phyloP scores from a whole-genome alignment of 2,113 vertebrate species.

The Canis aureus region DNA sequence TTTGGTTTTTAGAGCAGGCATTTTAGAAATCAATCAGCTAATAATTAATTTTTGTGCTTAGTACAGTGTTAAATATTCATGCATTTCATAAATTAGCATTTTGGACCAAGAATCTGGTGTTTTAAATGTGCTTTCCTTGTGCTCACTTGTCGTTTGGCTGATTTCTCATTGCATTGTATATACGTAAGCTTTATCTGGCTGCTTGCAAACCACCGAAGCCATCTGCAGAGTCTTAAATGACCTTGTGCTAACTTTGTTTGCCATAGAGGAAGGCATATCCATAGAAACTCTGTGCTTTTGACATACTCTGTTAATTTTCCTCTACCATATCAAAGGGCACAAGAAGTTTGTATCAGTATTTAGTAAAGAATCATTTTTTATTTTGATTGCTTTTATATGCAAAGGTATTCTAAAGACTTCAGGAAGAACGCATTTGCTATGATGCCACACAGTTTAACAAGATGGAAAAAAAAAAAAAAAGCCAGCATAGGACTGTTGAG shows the following conservation, averaged over 20 bases:
- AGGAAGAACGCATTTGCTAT: background rate
- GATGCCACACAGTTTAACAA: conserved; percentile 16
- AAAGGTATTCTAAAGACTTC: conserved; percentile 21
- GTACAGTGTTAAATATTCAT: conserved; percentile 72
- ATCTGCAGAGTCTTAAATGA: background rate
- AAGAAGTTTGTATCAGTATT: background rate
- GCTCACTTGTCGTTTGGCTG: background rate
- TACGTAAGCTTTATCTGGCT: background rate
- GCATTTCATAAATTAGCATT: conserved; percentile 60
- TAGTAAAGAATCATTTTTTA: background rate
- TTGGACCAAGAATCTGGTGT: background rate
- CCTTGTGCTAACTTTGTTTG: background rate
- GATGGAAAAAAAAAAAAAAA: background rate
- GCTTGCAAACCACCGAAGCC: background rate
- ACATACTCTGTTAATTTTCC: background rate
- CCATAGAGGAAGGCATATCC: background rate
- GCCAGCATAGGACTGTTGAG: background rate
- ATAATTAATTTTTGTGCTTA: conserved; percentile 68
- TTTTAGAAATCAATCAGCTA: conserved; percentile 60
- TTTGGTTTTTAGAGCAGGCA: conserved; percentile 49
- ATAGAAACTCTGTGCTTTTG: background rate
- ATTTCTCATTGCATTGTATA: background rate
- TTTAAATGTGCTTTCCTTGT: background rate
- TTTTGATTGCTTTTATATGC: conserved; percentile 15
- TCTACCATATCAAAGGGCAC: background rate